phyloP scores from a whole-genome alignment of 2,888 invertebrate genomes.

The Diogma glabrata region DNA sequence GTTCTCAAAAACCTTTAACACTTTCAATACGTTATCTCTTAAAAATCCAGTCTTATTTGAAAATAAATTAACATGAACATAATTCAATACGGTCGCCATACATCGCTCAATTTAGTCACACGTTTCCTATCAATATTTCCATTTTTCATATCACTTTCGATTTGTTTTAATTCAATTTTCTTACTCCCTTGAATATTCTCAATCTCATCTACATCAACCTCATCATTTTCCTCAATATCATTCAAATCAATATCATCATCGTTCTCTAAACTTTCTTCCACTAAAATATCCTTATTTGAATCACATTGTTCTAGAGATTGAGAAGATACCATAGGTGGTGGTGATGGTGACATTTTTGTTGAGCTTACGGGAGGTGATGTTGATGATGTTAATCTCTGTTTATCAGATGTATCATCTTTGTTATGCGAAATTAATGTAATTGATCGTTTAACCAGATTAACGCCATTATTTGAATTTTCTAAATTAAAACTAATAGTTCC shows the following conservation, averaged over 20 bases:
- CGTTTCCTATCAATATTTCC: slow-evolving; percentile 32
- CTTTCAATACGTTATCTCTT: too few relatives aligned
- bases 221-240: slow-evolving; percentile 27
- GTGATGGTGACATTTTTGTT: slow-evolving; percentile 43
- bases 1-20: too few relatives aligned
- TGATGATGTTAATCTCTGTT: slow-evolving; percentile 23
- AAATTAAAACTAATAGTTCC: slow-evolving; percentile 7
- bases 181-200: slow-evolving; percentile 12
- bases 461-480: slow-evolving; percentile 24
- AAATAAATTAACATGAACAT: background rate
- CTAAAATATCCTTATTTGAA: background rate
- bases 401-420: slow-evolving; percentile 28
- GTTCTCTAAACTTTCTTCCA: background rate
- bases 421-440: slow-evolving; percentile 32
- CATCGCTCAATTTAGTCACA: slow-evolving; percentile 50
- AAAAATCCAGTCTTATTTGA: too few relatives aligned
- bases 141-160: slow-evolving; percentile 25
- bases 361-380: slow-evolving; percentile 37
- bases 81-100: slow-evolving; percentile 63
- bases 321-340: slow-evolving; percentile 21
- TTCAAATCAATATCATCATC: slow-evolving; percentile 27
- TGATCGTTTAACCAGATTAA: slow-evolving; percentile 33
- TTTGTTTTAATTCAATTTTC: slow-evolving; percentile 25
- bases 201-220: slow-evolving; percentile 19
- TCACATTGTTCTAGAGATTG: background rate